These are phyloP conservation scores for Mungos mungo DNA, from an alignment of 2,113 vertebrate genomes.

Conservation along the genomic window DNA sequence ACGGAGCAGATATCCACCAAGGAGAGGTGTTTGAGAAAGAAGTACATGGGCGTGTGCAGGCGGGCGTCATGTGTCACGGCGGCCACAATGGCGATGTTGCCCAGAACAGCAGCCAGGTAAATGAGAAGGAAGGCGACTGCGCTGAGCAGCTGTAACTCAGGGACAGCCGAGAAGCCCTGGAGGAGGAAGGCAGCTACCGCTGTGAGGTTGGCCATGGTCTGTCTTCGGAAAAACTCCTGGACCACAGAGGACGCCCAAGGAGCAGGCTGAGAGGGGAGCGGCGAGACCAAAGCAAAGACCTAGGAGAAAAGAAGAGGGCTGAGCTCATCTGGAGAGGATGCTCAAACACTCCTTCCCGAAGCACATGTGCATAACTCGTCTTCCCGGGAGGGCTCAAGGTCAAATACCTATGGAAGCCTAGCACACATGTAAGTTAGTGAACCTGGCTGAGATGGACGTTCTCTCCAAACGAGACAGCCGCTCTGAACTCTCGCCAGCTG, in stretches of 20 bases:
- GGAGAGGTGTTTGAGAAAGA: constrained; percentile 55
- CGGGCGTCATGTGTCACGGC: background rate
- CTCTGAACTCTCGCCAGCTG: background rate
- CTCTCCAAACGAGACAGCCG: background rate
- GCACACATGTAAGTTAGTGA: background rate
- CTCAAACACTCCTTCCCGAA: background rate
- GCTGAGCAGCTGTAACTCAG: background rate
- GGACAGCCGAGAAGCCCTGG: background rate
- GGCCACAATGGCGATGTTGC: background rate
- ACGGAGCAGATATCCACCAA: constrained; percentile 41
- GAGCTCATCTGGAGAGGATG: background rate
- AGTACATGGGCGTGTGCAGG: constrained; percentile 54
- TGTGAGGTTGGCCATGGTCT: background rate
- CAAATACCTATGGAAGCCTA: background rate
- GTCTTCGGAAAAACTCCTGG: background rate
- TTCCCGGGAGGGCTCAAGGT: background rate
- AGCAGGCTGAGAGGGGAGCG: background rate
- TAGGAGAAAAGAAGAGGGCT: background rate
- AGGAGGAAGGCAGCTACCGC: background rate
- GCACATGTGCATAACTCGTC: fast-evolving
- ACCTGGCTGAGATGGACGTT: background rate
- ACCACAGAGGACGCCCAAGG: background rate
- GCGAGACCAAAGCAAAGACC: background rate
- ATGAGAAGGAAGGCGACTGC: background rate
- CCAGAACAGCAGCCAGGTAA: background rate